A percentile compares a stretch with the other conserved stretches of the same genome.
These are phyloP conservation scores for Bombus polaris DNA, from an alignment of 1,140 invertebrate genomes.

Conservation along the genomic window DNA sequence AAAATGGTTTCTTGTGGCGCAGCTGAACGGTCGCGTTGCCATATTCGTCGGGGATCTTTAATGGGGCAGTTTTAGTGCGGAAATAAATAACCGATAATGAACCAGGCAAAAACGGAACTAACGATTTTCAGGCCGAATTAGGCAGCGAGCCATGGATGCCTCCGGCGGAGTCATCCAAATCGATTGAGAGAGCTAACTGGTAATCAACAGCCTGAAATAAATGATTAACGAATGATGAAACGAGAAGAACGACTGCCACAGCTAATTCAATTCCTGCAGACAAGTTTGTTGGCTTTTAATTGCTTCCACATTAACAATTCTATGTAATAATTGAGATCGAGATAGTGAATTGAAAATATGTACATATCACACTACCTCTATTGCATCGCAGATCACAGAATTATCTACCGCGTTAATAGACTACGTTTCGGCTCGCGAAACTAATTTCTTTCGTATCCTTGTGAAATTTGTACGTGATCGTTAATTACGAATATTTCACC, in stretches of 20 bases:
- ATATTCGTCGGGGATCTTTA: slow-evolving; percentile 40
- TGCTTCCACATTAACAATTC: not conserved
- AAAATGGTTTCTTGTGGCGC: slow-evolving; percentile 41
- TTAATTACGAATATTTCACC: too few relatives aligned
- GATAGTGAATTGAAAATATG: too few relatives aligned
- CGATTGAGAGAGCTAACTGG: slow-evolving; percentile 23
- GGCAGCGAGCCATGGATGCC: slow-evolving; percentile 35
- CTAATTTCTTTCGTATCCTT: too few relatives aligned
- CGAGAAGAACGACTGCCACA: not conserved
- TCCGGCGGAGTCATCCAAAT: slow-evolving; percentile 11
- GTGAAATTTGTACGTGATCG: too few relatives aligned
- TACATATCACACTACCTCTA: too few relatives aligned
- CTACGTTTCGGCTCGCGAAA: too few relatives aligned
- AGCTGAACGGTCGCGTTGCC: slow-evolving; percentile 21
- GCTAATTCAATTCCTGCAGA: not conserved
- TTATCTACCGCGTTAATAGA: too few relatives aligned
- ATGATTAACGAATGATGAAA: slow-evolving; percentile 1
- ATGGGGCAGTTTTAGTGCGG: slow-evolving; percentile 39
- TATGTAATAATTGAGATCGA: not conserved
- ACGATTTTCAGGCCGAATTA: slow-evolving; percentile 51
- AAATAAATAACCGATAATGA: slow-evolving; percentile 57
- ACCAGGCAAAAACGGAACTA: slow-evolving; percentile 43
- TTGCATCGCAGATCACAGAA: too few relatives aligned
- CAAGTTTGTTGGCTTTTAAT: not conserved
- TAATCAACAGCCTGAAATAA: slow-evolving; percentile 27